Evolutionary conservation across 37 sponge, comb jelly and placozoan species (phyloP).

Genomic region (Agelas oroides): DNA sequence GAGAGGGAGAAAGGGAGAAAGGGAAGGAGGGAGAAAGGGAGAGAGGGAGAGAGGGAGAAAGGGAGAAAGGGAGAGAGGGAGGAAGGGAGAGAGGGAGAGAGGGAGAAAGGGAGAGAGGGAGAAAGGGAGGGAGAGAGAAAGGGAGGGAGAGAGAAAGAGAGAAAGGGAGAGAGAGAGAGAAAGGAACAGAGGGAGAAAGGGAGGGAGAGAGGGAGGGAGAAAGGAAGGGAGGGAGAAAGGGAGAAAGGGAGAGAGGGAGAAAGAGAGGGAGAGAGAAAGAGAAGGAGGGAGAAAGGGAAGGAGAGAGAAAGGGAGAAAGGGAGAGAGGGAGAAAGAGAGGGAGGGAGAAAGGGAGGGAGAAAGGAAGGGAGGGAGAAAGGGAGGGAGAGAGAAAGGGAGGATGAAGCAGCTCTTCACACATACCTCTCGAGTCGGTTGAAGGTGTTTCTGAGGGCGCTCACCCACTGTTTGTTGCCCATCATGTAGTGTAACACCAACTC

Average conservation of each 20-base stretch:
- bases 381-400: conserved; percentile 16
- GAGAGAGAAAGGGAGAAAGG: background rate
- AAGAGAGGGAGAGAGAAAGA: too few species aligned
- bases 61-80: too few species aligned
- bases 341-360: background rate
- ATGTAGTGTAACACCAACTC: conserved; percentile 33
- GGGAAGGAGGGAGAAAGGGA: background rate
- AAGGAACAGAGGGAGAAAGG: background rate
- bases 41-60: conserved; percentile 14
- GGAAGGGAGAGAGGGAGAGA: too few species aligned
- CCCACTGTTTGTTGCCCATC: conserved; percentile 50
- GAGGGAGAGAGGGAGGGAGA: conserved; percentile 4
- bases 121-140: background rate
- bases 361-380: background rate
- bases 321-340: background rate
- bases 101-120: background rate
- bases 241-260: too few species aligned
- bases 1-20: background rate
- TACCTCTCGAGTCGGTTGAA: conserved; percentile 30
- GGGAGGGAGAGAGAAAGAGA: background rate
- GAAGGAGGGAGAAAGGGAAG: background rate
- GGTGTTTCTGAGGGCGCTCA: conserved; percentile 11
- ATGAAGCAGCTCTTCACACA: background rate
- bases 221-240: background rate
- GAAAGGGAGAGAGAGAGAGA: background rate